These are phyloP conservation scores for Rousettus leschenaultii DNA, from an alignment of 2,113 vertebrate genomes.

Conservation along the genomic window DNA sequence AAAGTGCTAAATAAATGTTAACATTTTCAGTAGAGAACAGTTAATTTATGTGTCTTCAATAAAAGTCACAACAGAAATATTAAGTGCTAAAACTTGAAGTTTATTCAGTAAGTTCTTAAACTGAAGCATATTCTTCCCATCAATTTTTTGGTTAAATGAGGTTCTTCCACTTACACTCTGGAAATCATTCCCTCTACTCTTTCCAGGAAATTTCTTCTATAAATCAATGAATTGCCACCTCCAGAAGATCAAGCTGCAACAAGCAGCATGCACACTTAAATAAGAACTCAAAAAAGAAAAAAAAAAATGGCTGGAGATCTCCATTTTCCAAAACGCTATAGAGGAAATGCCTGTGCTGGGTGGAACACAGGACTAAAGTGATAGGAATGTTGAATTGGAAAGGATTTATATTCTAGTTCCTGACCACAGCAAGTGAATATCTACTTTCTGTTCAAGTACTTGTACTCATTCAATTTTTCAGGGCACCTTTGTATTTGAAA, in stretches of 20 bases:
- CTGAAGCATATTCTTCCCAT: not conserved
- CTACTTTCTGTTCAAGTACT: not conserved
- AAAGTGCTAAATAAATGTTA: not conserved
- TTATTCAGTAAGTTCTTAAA: not conserved
- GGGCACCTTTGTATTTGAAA: not conserved
- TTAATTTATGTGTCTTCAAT: not conserved
- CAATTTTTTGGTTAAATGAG: not conserved
- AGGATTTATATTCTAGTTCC: not conserved
- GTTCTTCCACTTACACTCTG: not conserved
- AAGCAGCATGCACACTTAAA: not conserved
- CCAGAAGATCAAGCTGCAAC: not conserved
- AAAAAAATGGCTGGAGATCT: not conserved
- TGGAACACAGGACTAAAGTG: constrained; percentile 23
- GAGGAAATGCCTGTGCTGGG: constrained; percentile 14
- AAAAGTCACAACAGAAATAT: constrained; percentile 6
- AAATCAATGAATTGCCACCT: not conserved
- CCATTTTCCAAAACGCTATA: constrained; percentile 14
- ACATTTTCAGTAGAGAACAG: not conserved
- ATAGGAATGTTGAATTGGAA: constrained; percentile 37
- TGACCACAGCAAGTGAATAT: not conserved
- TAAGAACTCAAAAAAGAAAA: not conserved
- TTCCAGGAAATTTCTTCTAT: not conserved
- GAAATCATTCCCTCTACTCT: not conserved
- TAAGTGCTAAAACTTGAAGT: not conserved
- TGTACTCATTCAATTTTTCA: not conserved